Conservation (phyloP, 2,888 invertebrate species). For the Ernsta delagoae region DNA sequence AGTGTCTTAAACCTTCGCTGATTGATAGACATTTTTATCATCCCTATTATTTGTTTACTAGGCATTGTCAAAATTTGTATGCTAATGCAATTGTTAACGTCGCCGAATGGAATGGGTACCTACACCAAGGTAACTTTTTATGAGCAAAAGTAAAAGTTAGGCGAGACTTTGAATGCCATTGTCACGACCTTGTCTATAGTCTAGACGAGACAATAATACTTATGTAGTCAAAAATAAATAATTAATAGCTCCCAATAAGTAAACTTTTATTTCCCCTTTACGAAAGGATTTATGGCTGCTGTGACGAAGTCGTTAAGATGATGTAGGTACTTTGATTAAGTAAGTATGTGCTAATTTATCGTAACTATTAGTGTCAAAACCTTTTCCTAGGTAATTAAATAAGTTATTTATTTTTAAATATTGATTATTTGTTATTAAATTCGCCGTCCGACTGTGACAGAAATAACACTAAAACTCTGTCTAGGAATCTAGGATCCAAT, state of each 20-base stretch:
- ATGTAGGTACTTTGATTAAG: not conserved
- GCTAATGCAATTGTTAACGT: not conserved
- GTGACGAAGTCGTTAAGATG: not conserved
- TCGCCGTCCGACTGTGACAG: no score
- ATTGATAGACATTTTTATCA: no score
- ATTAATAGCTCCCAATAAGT: conserved; percentile 10
- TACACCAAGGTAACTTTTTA: not conserved
- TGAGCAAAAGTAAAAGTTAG: not conserved
- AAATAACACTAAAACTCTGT: no score
- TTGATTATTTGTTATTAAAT: no score
- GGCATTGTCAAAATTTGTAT: no score
- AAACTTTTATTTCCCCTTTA: not conserved
- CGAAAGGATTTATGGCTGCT: not conserved
- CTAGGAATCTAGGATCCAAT: no score
- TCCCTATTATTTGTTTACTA: no score
- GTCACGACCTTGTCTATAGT: not conserved
- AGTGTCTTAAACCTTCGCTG: no score
- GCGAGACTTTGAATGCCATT: not conserved
- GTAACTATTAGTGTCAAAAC: no score
- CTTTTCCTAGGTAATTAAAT: no score
- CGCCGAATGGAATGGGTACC: not conserved
- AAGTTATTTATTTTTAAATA: no score
- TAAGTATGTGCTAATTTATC: not conserved
- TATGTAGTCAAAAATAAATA: not conserved
- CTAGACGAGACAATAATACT: not conserved